phyloP scores from a whole-genome alignment of 2,797 vertebrate genomes.

The Cyclopterus lumpus region DNA sequence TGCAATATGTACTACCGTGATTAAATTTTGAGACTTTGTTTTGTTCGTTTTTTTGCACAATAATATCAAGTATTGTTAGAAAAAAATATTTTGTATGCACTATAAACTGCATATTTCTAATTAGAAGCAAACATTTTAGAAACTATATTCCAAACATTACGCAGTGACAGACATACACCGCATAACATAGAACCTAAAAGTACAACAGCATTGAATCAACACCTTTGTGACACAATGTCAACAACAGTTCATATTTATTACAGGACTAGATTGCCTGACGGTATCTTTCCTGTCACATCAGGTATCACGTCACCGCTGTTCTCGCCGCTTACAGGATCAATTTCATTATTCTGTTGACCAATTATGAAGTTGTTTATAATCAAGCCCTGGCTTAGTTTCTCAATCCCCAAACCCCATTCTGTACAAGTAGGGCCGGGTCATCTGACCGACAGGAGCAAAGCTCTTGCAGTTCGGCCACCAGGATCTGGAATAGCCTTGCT shows the following conservation, averaged over 20 bases:
- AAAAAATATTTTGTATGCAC: background rate
- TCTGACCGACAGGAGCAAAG: background rate
- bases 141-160: background rate
- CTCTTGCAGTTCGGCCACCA: background rate
- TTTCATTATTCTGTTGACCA: slow-evolving; percentile 26
- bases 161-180: background rate
- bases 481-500: background rate
- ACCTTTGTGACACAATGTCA: background rate
- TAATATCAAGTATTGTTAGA: background rate
- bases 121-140: background rate
- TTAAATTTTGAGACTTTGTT: background rate
- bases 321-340: slow-evolving; percentile 20
- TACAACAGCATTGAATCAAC: background rate
- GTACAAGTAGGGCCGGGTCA: slow-evolving; percentile 7
- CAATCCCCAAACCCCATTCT: slow-evolving; percentile 10
- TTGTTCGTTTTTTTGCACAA: background rate
- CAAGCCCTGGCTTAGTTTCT: slow-evolving; percentile 18
- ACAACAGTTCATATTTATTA: slow-evolving; percentile 12
- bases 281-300: slow-evolving; percentile 1
- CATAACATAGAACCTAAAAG: background rate
- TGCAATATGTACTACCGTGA: background rate
- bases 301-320: slow-evolving; percentile 9
- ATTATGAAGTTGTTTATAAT: slow-evolving; percentile 23
- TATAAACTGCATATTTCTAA: background rate
- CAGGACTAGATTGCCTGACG: background rate